Conservation (phyloP, 1,140 invertebrate species). For the Ptiloglossa arizonensis region DNA sequence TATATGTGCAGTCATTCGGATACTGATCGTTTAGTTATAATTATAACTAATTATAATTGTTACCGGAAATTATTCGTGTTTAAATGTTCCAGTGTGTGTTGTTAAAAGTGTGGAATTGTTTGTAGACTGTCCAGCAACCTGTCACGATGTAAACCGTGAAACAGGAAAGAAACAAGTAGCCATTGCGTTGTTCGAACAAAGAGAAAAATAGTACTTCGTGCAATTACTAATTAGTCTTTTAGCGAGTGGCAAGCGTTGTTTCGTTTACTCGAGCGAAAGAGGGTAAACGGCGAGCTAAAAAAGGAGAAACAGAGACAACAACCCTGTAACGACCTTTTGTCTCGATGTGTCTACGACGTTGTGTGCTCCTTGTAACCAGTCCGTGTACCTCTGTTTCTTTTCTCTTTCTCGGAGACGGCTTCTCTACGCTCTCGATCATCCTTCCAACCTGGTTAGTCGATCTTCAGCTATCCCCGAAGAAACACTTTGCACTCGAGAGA, state of each 20-base stretch:
- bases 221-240: constrained; percentile 74
- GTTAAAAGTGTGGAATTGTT: not conserved
- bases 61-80: not conserved
- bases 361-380: constrained; percentile 38
- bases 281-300: constrained; percentile 8
- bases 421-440: not conserved
- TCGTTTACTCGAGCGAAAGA: constrained; percentile 51
- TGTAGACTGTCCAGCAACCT: not conserved
- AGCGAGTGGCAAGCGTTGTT: constrained; percentile 64
- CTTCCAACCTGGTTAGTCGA: constrained; percentile 40
- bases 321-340: constrained; percentile 58
- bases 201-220: constrained; percentile 42
- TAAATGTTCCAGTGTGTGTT: not conserved
- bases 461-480: constrained; percentile 54
- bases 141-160: not conserved
- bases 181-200: not conserved
- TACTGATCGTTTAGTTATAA: too few relatives aligned
- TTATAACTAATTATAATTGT: too few relatives aligned
- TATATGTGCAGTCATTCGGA: too few relatives aligned
- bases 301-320: constrained; percentile 27
- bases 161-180: not conserved
- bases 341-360: constrained; percentile 47
- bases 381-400: not conserved
- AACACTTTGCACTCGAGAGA: constrained; percentile 50
- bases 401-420: constrained; percentile 5